Percentiles rank a stretch among this genome's conserved stretches.
Conservation (phyloP, 2,888 invertebrate species). For the Tenthredo scrophulariae region DNA sequence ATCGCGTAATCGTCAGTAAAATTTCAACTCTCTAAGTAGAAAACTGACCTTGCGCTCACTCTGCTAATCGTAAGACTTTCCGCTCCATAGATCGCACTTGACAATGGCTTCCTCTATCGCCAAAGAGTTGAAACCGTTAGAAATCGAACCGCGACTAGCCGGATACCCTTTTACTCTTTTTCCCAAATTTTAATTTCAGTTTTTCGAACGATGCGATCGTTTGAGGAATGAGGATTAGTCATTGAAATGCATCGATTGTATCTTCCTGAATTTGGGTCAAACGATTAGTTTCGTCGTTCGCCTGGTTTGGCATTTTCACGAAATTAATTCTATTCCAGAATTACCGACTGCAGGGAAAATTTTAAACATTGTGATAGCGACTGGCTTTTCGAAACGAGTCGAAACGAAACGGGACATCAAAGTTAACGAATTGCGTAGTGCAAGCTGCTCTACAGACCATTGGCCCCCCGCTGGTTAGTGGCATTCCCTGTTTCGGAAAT, state of each 20-base stretch:
- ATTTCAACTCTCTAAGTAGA: neutral
- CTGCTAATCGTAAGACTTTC: constrained; percentile 25
- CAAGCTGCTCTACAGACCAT: constrained; percentile 1
- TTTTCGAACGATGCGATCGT: neutral
- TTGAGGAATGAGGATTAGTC: neutral
- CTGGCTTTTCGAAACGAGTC: neutral
- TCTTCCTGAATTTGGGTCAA: neutral
- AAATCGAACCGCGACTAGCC: neutral
- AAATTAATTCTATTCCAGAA: neutral
- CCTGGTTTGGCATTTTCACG: neutral
- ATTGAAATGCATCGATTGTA: neutral
- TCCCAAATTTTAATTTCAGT: neutral
- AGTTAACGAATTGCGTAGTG: constrained; percentile 27
- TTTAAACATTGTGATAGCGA: neutral
- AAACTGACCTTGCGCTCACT: constrained; percentile 11
- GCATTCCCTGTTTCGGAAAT: constrained; percentile 55
- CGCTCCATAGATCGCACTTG: constrained; percentile 24
- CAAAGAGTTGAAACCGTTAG: constrained; percentile 14
- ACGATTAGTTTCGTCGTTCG: neutral
- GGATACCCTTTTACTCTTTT: neutral
- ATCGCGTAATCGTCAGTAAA: neutral
- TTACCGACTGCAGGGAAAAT: neutral
- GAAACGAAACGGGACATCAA: neutral
- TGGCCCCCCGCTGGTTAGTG: constrained; percentile 53
- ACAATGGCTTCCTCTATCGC: constrained; percentile 29